phyloP scores from a whole-genome alignment of 2,113 vertebrate genomes.

The Myotis lucifugus region DNA sequence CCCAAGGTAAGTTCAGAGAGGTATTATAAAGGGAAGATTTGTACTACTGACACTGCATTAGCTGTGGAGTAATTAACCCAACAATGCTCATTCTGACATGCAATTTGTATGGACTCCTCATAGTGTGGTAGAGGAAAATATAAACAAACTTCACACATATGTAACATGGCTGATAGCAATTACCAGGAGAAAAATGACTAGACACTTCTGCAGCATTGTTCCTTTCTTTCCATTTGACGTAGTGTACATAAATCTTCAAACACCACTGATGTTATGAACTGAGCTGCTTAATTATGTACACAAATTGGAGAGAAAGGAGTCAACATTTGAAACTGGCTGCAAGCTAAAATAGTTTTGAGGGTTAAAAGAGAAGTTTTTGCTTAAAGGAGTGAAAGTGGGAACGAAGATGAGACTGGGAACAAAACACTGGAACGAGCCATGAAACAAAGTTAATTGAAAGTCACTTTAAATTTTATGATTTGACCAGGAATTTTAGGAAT shows the following conservation, averaged over 20 bases:
- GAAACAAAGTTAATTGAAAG: background rate
- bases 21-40: background rate
- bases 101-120: background rate
- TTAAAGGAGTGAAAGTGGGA: background rate
- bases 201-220: background rate
- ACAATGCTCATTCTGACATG: background rate
- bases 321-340: background rate
- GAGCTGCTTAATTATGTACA: background rate
- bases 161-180: background rate
- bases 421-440: background rate
- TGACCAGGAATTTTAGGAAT: background rate
- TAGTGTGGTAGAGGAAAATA: background rate
- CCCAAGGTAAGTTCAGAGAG: background rate
- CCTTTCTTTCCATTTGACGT: background rate
- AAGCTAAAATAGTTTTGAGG: background rate
- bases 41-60: background rate
- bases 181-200: background rate
- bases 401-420: background rate
- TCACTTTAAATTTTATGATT: background rate
- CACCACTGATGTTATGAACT: background rate
- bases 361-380: background rate
- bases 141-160: background rate
- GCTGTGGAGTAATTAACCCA: background rate
- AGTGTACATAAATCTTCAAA: background rate
- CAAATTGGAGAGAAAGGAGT: background rate